Evolutionary conservation across 2,888 invertebrate genomes (phyloP).

Genomic region (Acronicta leporina): DNA sequence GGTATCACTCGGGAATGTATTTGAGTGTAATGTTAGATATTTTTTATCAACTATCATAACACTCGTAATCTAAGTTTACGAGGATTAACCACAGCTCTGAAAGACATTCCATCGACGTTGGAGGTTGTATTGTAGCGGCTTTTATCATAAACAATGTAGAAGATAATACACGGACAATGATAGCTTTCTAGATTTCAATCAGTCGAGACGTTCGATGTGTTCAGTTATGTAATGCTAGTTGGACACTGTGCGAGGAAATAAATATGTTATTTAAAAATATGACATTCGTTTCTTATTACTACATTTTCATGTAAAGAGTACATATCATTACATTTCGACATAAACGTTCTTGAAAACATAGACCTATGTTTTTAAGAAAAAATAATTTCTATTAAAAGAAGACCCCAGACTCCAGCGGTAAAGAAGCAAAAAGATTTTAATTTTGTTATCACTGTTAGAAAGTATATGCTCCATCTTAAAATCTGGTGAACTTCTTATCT

Average conservation of each 20-base stretch:
- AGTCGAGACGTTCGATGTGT: constrained; percentile 16
- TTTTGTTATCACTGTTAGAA: too few species aligned
- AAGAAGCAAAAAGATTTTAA: too few species aligned
- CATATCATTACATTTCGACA: too few species aligned
- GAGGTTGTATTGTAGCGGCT: constrained; percentile 37
- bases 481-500: too few species aligned
- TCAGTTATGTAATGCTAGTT: constrained; percentile 15
- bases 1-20: too few species aligned
- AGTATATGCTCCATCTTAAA: too few species aligned
- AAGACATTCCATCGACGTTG: constrained; percentile 9
- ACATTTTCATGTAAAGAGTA: too few species aligned
- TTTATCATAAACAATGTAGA: constrained; percentile 43
- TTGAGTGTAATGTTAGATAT: background rate
- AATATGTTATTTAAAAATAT: background rate
- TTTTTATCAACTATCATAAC: background rate
- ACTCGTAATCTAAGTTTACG: background rate
- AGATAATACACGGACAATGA: constrained; percentile 48
- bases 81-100: constrained; percentile 15
- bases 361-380: too few species aligned
- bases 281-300: background rate
- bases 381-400: too few species aligned
- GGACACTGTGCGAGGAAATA: constrained; percentile 13
- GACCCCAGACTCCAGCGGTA: too few species aligned
- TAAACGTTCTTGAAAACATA: too few species aligned
- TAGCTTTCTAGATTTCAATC: constrained; percentile 53